Conservation (phyloP, 1,140 invertebrate species). For the Zaprionus taronus region DNA sequence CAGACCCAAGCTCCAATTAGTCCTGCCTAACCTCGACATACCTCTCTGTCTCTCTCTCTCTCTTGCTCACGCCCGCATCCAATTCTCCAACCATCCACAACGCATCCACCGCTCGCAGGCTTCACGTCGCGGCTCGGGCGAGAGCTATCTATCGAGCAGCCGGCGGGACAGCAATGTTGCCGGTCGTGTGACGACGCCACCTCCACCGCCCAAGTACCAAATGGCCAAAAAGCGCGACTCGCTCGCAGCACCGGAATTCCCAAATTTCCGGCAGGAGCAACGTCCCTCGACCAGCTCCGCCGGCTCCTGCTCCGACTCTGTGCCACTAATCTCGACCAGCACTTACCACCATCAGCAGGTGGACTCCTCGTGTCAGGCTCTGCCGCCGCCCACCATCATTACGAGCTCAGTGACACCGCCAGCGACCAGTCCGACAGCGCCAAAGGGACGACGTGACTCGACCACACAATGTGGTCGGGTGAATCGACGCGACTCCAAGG, state of each 20-base stretch:
- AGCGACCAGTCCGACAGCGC: slow-evolving; percentile 88
- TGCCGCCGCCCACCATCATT: slow-evolving; percentile 92
- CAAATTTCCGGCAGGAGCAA: slow-evolving; percentile 87
- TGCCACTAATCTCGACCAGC: slow-evolving; percentile 81
- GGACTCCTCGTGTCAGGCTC: slow-evolving; percentile 87
- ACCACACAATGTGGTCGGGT: slow-evolving; percentile 91
- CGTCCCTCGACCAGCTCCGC: slow-evolving; percentile 92
- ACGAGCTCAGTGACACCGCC: slow-evolving; percentile 92
- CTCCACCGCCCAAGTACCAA: slow-evolving; percentile 87
- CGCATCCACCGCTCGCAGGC: slow-evolving; percentile 43
- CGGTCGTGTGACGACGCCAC: slow-evolving; percentile 85
- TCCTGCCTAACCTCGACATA: slow-evolving; percentile 40
- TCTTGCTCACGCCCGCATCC: background rate
- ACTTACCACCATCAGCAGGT: slow-evolving; percentile 83
- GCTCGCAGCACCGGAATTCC: slow-evolving; percentile 85
- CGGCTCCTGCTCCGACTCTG: slow-evolving; percentile 87
- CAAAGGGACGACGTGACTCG: slow-evolving; percentile 90
- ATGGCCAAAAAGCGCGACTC: slow-evolving; percentile 89
- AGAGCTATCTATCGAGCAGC: slow-evolving; percentile 86
- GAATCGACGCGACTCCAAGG: slow-evolving; percentile 88
- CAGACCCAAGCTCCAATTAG: background rate
- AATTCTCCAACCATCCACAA: background rate
- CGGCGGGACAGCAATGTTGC: slow-evolving; percentile 87
- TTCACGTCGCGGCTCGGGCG: slow-evolving; percentile 87
- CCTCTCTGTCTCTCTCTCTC: slow-evolving; percentile 27